Percentiles rank a stretch among this genome's conserved stretches.
phyloP scores from a whole-genome alignment of 2,113 vertebrate genomes.

The Cyphomyrus discorhynchus region DNA sequence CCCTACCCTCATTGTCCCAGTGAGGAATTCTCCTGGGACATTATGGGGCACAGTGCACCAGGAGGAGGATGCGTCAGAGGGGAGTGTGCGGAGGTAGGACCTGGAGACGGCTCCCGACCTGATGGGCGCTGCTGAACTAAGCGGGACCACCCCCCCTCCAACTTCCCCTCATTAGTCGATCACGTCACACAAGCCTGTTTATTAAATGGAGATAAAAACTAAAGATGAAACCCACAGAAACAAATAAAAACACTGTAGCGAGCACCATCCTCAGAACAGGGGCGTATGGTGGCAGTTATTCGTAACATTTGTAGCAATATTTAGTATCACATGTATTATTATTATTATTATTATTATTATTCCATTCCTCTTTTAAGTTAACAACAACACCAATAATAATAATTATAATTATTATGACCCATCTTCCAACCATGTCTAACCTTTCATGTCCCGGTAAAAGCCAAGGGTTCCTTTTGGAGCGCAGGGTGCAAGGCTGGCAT shows the following conservation, averaged over 20 bases:
- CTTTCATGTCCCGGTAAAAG: not conserved
- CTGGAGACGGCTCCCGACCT: not conserved
- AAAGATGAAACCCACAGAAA: not conserved
- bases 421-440: not conserved
- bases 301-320: not conserved
- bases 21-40: not conserved
- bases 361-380: no score
- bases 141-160: not conserved
- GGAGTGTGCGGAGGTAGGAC: not conserved
- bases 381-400: no score
- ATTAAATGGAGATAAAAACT: not conserved
- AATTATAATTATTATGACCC: not conserved
- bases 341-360: not conserved
- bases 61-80: not conserved
- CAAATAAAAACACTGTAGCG: not conserved
- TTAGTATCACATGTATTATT: not conserved
- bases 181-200: not conserved
- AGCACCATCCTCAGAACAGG: not conserved
- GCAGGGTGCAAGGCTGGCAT: not conserved
- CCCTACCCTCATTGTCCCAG: not conserved
- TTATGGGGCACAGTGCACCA: not conserved
- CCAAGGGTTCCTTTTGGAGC: not conserved
- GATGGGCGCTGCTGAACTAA: not conserved
- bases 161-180: not conserved
- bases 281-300: not conserved